A percentile compares a stretch with the other conserved stretches of the same genome.
phyloP scores from a whole-genome alignment of 2,888 invertebrate species.

The Diadegma fenestrale region DNA sequence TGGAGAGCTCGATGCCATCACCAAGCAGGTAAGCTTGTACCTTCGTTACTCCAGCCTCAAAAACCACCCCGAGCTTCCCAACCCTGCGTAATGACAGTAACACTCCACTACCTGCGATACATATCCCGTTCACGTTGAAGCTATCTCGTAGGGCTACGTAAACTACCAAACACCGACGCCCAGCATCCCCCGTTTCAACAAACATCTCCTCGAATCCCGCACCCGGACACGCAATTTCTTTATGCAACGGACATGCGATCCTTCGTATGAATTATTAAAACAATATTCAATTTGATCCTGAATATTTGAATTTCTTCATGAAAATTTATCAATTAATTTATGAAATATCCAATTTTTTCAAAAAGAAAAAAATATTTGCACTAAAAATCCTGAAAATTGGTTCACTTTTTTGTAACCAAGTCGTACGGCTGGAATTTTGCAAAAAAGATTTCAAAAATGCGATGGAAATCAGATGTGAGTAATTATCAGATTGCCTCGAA shows the following conservation, averaged over 20 bases:
- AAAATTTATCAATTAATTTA: no score
- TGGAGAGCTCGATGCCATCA: neutral
- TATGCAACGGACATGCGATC: neutral
- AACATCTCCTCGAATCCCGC: neutral
- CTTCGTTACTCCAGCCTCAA: constrained; percentile 53
- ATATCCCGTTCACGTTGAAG: constrained; percentile 16
- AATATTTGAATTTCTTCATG: no score
- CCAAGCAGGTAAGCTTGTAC: constrained; percentile 14
- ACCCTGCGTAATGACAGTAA: constrained; percentile 3
- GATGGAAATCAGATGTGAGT: no score
- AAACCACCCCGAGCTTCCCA: constrained; percentile 18
- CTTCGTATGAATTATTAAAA: neutral
- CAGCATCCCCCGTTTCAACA: neutral
- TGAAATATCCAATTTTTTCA: neutral
- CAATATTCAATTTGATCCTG: no score
- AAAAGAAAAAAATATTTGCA: neutral
- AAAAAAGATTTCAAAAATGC: no score
- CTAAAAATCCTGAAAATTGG: neutral
- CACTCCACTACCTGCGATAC: neutral
- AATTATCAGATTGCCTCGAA: no score
- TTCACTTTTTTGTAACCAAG: no score
- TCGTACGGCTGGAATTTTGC: no score
- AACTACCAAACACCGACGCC: constrained; percentile 15
- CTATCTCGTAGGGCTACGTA: constrained; percentile 6
- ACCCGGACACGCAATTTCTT: neutral